Evolutionary conservation across 2,797 vertebrate species (phyloP), one percentile per base, ranked within the genome.

Genomic region (Microctenopoma lineatum): DNA sequence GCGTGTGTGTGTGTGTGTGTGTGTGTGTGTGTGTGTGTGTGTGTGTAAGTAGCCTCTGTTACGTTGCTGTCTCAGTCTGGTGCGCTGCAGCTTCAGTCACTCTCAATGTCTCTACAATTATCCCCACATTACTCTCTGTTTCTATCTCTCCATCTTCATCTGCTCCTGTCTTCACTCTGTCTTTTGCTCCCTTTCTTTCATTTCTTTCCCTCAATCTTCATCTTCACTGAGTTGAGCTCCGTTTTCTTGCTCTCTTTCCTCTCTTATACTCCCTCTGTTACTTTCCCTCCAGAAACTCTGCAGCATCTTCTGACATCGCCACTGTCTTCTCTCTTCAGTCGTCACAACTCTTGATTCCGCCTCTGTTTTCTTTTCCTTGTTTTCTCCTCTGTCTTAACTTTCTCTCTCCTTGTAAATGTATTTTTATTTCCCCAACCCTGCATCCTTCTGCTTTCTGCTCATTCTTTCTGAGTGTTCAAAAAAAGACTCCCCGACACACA

Each of bases 131-230:
- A 87, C 84, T 79, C 80, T 80, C 75, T 1, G 9, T 38, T 81
- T 75, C 80, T 66, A 72, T 87, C 81, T 59, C 77, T 90, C 81
- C 75, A 66, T 90, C 87, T 87, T 86, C 73, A 79, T 89, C 87
- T 73, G 42, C 56, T 58, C 57, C 66, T 69, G 73, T 83, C 84
- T 69, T 77, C 18, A 18, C 67, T 63, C 57, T 70, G 41, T 74
- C 79, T 73, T 51, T 62, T 25, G 25, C 66, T 70, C 48, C 52
- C 51, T 80, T 62, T 55, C 61, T 25, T 42, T 48, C n/a, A 36
- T 47, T 62, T 53, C 51, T n/a, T 55, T 34, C 36, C 27, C 46
- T 84, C 84, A 72, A 73, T 83, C 81, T 75, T 84, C 75, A 82
- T 75, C 66, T 65, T 64, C 42, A 48, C 51, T 65, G 56, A 25